A percentile compares a stretch with the other conserved stretches of the same genome.
Evolutionary conservation across 2,797 vertebrate species (phyloP).

Genomic region (Rhynchotus rufescens): DNA sequence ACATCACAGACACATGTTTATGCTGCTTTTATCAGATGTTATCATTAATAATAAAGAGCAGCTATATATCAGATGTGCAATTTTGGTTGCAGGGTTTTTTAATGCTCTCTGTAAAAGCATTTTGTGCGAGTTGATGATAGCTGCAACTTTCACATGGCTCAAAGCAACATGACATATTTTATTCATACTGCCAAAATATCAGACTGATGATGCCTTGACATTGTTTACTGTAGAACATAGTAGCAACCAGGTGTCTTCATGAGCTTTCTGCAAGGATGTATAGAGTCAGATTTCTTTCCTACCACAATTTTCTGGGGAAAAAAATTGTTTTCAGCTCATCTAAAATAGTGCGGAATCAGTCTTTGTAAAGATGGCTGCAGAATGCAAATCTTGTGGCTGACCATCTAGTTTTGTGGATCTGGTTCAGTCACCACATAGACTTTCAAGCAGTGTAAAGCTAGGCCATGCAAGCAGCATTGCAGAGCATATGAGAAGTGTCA

Average conservation of each 20-base stretch:
- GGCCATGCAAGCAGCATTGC: not conserved
- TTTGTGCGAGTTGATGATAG: not conserved
- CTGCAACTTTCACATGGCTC: rapidly evolving
- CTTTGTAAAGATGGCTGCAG: not conserved
- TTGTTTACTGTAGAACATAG: not conserved
- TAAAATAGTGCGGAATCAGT: not conserved
- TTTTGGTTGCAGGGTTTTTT: not conserved
- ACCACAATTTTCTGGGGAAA: not conserved
- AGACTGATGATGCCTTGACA: not conserved
- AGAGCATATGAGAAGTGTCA: not conserved
- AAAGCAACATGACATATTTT: not conserved
- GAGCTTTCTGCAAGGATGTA: not conserved
- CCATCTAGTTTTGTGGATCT: not conserved
- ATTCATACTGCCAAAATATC: not conserved
- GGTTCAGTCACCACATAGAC: not conserved
- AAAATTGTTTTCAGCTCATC: not conserved
- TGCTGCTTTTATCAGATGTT: not conserved
- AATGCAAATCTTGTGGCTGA: not conserved
- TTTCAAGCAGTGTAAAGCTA: not conserved
- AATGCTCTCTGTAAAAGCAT: not conserved
- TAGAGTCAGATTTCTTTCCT: not conserved
- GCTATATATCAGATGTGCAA: not conserved
- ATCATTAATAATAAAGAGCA: not conserved
- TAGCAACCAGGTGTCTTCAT: not conserved
- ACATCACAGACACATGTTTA: not conserved